Conservation (phyloP, 2,797 vertebrate species). For the Typhlichthys subterraneus region DNA sequence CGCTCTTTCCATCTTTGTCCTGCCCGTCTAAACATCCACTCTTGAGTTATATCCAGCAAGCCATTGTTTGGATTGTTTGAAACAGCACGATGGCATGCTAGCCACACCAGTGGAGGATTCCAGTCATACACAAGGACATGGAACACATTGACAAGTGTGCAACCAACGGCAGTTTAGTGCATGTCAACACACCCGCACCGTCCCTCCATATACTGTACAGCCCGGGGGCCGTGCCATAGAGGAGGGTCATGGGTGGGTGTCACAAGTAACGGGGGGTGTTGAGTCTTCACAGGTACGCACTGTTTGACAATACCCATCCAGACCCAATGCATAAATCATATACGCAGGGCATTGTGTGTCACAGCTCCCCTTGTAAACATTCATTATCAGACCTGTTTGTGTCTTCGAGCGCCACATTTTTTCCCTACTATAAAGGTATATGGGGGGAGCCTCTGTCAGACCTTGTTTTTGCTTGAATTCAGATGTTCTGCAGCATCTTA, state of each 20-base stretch:
- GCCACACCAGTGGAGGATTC: constrained; percentile 37
- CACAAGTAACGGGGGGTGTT: constrained; percentile 42
- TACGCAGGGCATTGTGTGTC: constrained; percentile 40
- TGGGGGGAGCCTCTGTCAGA: no score
- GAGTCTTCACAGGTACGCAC: constrained; percentile 43
- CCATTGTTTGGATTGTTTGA: constrained; percentile 58
- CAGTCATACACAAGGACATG: constrained; percentile 47
- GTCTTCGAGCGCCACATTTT: constrained; percentile 30
- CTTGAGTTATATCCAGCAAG: constrained; percentile 54
- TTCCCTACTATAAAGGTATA: neutral
- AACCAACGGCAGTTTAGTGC: constrained; percentile 44
- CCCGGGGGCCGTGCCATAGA: no score
- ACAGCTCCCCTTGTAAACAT: constrained; percentile 32
- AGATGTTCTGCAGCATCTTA: constrained; percentile 14
- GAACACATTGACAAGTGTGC: constrained; percentile 54
- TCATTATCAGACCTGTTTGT: constrained; percentile 43
- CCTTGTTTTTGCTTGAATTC: no score
- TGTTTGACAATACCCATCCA: constrained; percentile 41
- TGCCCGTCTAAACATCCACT: constrained; percentile 64
- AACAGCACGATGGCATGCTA: constrained; percentile 44
- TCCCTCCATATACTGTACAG: no score
- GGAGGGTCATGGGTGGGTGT: constrained; percentile 23
- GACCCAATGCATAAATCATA: constrained; percentile 28
- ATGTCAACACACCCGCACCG: no score
- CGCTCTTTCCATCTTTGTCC: constrained; percentile 34